Conservation (phyloP, 1,140 invertebrate species). For the Atta cephalotes region DNA sequence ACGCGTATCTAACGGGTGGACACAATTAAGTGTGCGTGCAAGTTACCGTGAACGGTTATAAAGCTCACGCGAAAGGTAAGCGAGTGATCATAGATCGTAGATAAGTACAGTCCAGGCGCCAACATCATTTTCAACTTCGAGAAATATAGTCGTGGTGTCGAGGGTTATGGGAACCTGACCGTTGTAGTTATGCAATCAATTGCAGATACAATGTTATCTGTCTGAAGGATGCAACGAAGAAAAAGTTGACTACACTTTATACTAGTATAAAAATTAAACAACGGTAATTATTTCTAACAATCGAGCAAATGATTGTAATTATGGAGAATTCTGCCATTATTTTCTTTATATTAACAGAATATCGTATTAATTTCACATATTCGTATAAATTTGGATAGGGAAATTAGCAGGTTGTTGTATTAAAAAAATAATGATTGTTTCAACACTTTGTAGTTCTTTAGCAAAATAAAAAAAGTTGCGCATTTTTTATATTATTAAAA, state of each 20-base stretch:
- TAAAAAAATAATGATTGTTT: too few species aligned
- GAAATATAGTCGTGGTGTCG: constrained; percentile 15
- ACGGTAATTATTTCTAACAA: neutral
- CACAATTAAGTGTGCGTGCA: constrained; percentile 42
- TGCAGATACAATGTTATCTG: constrained; percentile 17
- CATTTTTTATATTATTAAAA: too few species aligned
- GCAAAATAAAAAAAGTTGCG: too few species aligned
- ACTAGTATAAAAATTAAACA: neutral
- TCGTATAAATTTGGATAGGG: too few species aligned
- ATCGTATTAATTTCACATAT: too few species aligned
- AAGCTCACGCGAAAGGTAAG: constrained; percentile 63
- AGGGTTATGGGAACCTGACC: constrained; percentile 68
- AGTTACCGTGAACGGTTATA: constrained; percentile 18
- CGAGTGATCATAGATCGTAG: constrained; percentile 69
- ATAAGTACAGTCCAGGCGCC: constrained; percentile 73
- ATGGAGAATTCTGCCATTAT: neutral
- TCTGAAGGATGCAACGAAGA: neutral
- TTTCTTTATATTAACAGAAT: too few species aligned
- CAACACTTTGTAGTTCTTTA: too few species aligned
- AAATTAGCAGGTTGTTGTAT: too few species aligned
- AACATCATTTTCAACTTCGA: constrained; percentile 66
- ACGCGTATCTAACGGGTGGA: constrained; percentile 38
- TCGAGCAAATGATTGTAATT: neutral
- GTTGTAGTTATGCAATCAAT: constrained; percentile 60
- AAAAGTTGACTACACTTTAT: neutral